A percentile compares a stretch with the other conserved stretches of the same genome.
Conservation (phyloP, 2,888 invertebrate species). For the Eupeodes luniger region DNA sequence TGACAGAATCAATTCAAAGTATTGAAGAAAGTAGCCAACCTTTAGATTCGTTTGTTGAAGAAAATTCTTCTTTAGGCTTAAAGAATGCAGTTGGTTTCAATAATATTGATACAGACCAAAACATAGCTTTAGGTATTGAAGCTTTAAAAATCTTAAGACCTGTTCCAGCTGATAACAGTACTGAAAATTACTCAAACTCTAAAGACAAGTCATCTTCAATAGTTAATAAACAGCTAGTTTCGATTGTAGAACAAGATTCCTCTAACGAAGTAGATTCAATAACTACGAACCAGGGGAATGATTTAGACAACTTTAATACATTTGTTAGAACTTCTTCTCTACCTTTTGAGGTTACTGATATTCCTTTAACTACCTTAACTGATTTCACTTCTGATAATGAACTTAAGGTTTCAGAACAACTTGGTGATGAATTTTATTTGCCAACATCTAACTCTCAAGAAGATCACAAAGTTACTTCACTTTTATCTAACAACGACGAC, state of each 20-base stretch:
- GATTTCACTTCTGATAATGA: not conserved
- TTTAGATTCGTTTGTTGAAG: not conserved
- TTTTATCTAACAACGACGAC: not conserved
- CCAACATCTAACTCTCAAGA: not conserved
- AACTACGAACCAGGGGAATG: too few relatives aligned
- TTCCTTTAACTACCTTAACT: not conserved
- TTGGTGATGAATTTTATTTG: conserved; percentile 24
- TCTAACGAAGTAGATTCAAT: not conserved
- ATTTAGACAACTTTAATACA: not conserved
- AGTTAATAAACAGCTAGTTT: not conserved
- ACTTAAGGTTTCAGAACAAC: conserved; percentile 16
- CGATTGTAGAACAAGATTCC: not conserved
- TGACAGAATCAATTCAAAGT: not conserved
- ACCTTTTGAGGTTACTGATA: not conserved
- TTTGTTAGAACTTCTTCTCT: not conserved
- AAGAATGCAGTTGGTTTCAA: not conserved
- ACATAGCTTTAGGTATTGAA: too few relatives aligned
- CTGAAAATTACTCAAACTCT: not conserved
- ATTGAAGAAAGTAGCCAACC: not conserved
- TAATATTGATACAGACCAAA: not conserved
- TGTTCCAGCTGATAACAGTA: too few relatives aligned
- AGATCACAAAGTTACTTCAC: too few relatives aligned
- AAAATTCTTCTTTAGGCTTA: not conserved
- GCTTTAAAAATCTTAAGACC: too few relatives aligned
- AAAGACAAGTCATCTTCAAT: too few relatives aligned